A percentile compares a stretch with the other conserved stretches of the same genome.
phyloP scores from a whole-genome alignment of 1,140 invertebrate genomes.

The Hypsibius dujardini region DNA sequence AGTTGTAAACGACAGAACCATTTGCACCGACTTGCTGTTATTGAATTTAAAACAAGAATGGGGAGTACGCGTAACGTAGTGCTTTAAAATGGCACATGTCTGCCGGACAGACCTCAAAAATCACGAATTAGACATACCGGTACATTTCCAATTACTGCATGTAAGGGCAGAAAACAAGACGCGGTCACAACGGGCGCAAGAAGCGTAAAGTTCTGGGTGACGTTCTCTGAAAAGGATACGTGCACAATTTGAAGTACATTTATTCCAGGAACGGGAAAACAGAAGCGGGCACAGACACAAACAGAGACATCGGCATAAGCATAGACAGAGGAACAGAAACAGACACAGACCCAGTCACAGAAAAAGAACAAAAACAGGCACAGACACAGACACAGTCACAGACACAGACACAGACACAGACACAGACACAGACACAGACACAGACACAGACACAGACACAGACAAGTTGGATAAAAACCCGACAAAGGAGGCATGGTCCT shows the following conservation, averaged over 20 bases:
- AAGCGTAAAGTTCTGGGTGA: neutral
- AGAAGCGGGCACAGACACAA: too few species aligned
- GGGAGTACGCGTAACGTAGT: neutral
- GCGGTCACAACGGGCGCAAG: neutral
- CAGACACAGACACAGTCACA: too few species aligned
- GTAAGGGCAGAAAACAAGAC: neutral
- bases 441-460: too few species aligned
- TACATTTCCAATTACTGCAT: conserved; percentile 11
- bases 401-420: too few species aligned
- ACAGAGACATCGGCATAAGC: too few species aligned
- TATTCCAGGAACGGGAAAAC: too few species aligned
- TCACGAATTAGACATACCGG: neutral
- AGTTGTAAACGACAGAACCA: neutral
- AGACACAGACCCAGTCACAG: too few species aligned
- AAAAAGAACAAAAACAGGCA: too few species aligned
- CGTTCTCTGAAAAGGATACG: neutral
- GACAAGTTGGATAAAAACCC: too few species aligned
- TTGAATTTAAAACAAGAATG: neutral
- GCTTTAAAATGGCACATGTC: neutral
- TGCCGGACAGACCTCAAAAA: neutral
- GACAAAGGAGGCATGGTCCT: neutral
- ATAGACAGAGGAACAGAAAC: too few species aligned
- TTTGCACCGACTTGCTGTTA: conserved; percentile 6
- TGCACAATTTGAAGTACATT: too few species aligned
- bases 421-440: too few species aligned